Percentiles rank a stretch among this genome's conserved stretches.
These are phyloP conservation scores for Orestias chungarensis DNA, from an alignment of 2,797 vertebrate genomes.

Conservation along the genomic window DNA sequence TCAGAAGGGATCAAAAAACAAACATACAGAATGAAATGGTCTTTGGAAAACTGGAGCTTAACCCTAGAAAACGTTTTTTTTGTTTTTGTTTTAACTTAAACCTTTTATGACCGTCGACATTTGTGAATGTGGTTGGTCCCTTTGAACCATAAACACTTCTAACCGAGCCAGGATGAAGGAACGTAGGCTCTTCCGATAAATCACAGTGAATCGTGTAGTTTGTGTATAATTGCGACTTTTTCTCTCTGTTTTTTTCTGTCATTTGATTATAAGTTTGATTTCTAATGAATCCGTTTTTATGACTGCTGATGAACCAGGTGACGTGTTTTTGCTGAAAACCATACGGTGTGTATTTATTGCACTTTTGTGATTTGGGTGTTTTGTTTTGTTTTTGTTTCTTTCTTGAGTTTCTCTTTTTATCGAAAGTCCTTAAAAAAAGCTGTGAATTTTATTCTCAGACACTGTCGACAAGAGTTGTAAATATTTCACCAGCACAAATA, in stretches of 20 bases:
- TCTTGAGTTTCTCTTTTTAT: constrained; percentile 56
- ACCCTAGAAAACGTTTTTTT: not conserved
- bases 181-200: constrained; percentile 57
- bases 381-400: constrained; percentile 51
- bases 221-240: constrained; percentile 47
- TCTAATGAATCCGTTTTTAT: constrained; percentile 59
- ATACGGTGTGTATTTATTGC: constrained; percentile 83
- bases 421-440: constrained; percentile 80
- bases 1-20: not conserved
- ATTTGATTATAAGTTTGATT: constrained; percentile 38
- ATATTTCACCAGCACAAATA: constrained; percentile 85
- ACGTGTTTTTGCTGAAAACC: constrained; percentile 59
- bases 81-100: constrained; percentile 11
- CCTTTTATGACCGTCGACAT: constrained; percentile 13
- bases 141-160: constrained; percentile 28
- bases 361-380: constrained; percentile 84
- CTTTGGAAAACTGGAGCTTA: not conserved
- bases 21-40: too few species aligned
- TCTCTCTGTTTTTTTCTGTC: constrained; percentile 32
- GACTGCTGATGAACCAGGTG: constrained; percentile 56
- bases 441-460: constrained; percentile 86
- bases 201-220: constrained; percentile 52
- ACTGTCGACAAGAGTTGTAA: constrained; percentile 83
- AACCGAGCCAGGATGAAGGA: constrained; percentile 56
- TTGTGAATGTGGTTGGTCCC: not conserved